Evolutionary conservation across 2,113 vertebrate genomes (phyloP).

Genomic region (Chelonoidis abingdonii): DNA sequence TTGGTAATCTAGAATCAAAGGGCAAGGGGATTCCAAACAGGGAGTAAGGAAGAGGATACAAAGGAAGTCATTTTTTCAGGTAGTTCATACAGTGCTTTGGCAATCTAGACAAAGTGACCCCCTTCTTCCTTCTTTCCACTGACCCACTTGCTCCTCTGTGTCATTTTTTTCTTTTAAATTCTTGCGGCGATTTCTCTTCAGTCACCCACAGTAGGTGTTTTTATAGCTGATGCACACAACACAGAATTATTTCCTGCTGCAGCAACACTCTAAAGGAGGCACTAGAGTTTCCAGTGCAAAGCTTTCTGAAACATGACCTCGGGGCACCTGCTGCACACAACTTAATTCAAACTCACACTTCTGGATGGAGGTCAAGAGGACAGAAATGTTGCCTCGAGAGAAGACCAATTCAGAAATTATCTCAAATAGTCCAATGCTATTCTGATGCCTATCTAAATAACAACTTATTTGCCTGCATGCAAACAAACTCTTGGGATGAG

Average conservation of each 20-base stretch:
- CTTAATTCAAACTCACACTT: neutral
- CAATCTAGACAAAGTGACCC: neutral
- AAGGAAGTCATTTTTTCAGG: neutral
- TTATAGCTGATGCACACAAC: neutral
- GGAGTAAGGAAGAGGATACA: neutral
- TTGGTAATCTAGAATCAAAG: neutral
- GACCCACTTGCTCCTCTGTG: neutral
- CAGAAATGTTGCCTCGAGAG: neutral
- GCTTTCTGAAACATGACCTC: neutral
- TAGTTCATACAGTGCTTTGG: neutral
- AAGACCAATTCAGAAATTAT: neutral
- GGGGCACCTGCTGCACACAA: neutral
- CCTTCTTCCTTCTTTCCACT: neutral
- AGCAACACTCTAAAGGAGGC: neutral
- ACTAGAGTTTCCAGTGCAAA: neutral
- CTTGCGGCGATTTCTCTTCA: neutral
- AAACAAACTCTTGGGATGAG: neutral
- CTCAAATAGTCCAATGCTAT: neutral
- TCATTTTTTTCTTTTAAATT: neutral
- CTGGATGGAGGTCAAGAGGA: neutral
- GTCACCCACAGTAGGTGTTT: neutral
- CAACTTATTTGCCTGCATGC: neutral
- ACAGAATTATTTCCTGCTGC: neutral
- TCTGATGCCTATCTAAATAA: neutral
- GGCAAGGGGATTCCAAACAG: neutral